A percentile compares a stretch with the other conserved stretches of the same genome.
Conservation (phyloP, 2,113 vertebrate genomes). For the Riparia riparia region DNA sequence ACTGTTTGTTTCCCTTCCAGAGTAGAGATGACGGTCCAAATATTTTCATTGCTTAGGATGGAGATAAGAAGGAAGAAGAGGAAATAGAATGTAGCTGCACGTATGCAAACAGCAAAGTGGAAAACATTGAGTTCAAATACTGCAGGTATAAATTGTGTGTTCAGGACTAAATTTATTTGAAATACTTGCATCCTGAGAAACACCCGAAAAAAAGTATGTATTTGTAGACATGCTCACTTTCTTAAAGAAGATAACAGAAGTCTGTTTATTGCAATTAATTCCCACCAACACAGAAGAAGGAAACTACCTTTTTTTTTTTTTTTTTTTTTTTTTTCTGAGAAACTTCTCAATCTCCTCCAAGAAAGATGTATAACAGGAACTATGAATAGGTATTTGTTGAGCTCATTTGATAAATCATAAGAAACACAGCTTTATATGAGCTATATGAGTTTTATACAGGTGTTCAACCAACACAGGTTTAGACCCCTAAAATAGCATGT, state of each 20-base stretch:
- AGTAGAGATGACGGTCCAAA: background rate
- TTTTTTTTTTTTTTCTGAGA: background rate
- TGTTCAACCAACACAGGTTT: background rate
- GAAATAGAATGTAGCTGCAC: background rate
- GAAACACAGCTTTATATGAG: background rate
- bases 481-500: background rate
- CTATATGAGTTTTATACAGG: background rate
- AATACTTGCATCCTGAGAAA: background rate
- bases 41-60: background rate
- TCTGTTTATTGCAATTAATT: background rate
- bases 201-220: background rate
- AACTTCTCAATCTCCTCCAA: background rate
- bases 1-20: background rate
- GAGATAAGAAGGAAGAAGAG: background rate
- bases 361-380: background rate
- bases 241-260: background rate
- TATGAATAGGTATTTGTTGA: background rate
- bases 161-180: background rate
- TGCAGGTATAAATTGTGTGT: accelerated
- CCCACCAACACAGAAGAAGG: background rate
- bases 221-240: background rate
- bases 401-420: background rate
- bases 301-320: background rate
- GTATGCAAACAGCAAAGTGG: background rate
- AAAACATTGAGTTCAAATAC: background rate